phyloP scores from a whole-genome alignment of 2,113 vertebrate species.

The Jacana jacana region DNA sequence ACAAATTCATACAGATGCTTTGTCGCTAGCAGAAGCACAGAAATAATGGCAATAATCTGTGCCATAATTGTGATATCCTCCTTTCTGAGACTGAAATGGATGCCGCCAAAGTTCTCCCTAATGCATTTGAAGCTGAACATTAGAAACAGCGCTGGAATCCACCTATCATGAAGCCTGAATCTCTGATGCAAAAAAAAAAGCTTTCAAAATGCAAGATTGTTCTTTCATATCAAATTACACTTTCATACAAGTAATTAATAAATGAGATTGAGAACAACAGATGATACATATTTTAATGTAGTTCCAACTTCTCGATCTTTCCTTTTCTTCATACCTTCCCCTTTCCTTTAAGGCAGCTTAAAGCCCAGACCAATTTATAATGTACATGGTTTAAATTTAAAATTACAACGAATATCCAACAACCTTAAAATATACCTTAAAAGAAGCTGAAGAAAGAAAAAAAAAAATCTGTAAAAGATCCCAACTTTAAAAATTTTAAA shows the following conservation, averaged over 20 bases:
- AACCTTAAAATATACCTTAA: no score
- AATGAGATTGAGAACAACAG: not conserved
- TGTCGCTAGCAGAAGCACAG: not conserved
- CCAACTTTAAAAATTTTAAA: not conserved
- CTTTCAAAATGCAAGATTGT: not conserved
- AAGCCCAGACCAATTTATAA: not conserved
- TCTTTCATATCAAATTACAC: not conserved
- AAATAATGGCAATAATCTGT: not conserved
- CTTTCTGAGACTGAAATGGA: not conserved
- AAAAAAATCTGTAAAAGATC: not conserved
- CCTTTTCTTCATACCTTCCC: not conserved
- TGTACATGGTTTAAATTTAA: not conserved
- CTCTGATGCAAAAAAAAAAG: not conserved
- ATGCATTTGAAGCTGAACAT: not conserved
- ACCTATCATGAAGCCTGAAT: not conserved
- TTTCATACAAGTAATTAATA: not conserved
- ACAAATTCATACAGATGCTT: conserved; percentile 18
- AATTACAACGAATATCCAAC: not conserved
- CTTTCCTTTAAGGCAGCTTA: not conserved
- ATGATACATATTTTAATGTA: not conserved
- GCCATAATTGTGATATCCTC: not conserved
- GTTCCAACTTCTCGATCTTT: not conserved
- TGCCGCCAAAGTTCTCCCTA: not conserved
- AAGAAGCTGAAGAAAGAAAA: not conserved
- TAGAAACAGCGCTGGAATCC: not conserved